phyloP scores from a whole-genome alignment of 2,113 vertebrate genomes.

The Anser cygnoides region DNA sequence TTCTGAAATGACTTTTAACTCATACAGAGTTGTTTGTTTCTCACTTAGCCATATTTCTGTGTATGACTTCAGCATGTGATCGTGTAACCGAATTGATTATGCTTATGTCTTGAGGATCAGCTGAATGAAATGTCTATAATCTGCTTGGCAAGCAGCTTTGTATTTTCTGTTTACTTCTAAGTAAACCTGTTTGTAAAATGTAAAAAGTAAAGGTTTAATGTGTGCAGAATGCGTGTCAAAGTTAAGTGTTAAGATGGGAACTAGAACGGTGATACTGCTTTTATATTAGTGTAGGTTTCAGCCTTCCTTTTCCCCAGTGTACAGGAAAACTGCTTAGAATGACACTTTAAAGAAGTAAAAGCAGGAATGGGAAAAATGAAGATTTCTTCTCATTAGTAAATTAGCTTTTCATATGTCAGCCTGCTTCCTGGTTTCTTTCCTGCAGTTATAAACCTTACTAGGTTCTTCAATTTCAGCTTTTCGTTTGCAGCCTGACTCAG shows the following conservation, averaged over 20 bases:
- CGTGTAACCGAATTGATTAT: neutral
- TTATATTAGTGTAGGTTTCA: neutral
- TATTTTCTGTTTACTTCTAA: neutral
- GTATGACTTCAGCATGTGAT: neutral
- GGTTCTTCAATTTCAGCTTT: constrained; percentile 3
- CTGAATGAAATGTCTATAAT: neutral
- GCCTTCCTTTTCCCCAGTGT: neutral
- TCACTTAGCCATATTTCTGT: neutral
- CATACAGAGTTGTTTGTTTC: neutral
- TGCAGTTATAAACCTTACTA: neutral
- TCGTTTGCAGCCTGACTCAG: neutral
- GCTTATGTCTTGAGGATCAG: neutral
- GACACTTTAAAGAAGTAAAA: neutral
- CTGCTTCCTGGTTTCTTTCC: neutral
- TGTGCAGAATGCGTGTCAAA: neutral
- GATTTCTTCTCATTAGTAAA: neutral
- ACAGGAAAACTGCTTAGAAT: neutral
- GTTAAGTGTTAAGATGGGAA: neutral
- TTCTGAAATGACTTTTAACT: neutral
- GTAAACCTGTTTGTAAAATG: neutral
- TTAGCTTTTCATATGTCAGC: neutral
- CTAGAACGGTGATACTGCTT: neutral
- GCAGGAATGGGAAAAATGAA: neutral
- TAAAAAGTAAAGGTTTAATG: neutral
- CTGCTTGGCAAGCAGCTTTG: neutral